A percentile compares a stretch with the other conserved stretches of the same genome.
These are phyloP conservation scores for Lithophane semibrunnea DNA, from an alignment of 2,888 invertebrate genomes.

Conservation along the genomic window DNA sequence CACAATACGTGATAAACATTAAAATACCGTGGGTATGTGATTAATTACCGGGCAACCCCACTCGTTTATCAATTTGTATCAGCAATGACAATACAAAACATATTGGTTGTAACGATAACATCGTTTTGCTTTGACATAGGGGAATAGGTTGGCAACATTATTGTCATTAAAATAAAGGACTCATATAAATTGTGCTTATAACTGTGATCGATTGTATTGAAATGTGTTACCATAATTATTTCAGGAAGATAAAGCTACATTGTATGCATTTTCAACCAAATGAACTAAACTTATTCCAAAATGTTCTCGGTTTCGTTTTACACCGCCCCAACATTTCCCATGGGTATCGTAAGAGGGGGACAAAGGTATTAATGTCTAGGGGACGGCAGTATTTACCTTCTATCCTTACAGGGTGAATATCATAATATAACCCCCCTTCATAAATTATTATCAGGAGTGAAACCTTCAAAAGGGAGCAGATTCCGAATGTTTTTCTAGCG, in stretches of 20 bases:
- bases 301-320: constrained; percentile 30
- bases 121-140: constrained; percentile 52
- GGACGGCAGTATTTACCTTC: constrained; percentile 53
- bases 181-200: background rate
- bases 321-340: constrained; percentile 53
- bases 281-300: constrained; percentile 24
- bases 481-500: constrained; percentile 14
- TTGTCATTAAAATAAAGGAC: constrained; percentile 27
- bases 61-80: constrained; percentile 66
- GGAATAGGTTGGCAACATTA: constrained; percentile 43
- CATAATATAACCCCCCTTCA: constrained; percentile 52
- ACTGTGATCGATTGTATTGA: constrained; percentile 1
- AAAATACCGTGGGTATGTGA: constrained; percentile 55
- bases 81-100: constrained; percentile 57
- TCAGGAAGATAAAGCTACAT: constrained; percentile 1
- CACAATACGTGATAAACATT: constrained; percentile 61
- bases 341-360: constrained; percentile 48
- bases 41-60: constrained; percentile 60
- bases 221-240: background rate
- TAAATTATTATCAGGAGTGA: constrained; percentile 49
- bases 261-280: constrained; percentile 31
- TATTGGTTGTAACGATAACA: constrained; percentile 62
- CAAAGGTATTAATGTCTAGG: constrained; percentile 51
- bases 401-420: constrained; percentile 57
- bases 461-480: constrained; percentile 11